Percentiles rank a stretch among this genome's conserved stretches.
Conservation (phyloP, 1,140 invertebrate species). For the Steinernema khuongi region DNA sequence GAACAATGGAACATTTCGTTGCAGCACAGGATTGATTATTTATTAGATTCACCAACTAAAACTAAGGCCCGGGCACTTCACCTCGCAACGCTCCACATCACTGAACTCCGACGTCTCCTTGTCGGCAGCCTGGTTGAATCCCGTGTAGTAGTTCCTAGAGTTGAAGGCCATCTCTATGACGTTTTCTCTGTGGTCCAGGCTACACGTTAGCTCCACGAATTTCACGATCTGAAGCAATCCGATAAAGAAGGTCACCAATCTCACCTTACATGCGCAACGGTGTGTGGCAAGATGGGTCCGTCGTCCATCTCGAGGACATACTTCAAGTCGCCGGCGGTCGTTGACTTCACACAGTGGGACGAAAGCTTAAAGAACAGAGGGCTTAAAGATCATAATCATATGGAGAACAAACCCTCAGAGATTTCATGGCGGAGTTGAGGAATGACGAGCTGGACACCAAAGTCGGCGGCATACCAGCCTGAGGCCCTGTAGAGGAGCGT, state of each 20-base stretch:
- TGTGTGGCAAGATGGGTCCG: not conserved
- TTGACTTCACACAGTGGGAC: slow-evolving; percentile 4
- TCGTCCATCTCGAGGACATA: not conserved
- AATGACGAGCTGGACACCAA: not conserved
- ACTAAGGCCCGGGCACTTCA: not conserved
- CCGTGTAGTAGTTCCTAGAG: not conserved
- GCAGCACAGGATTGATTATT: no score
- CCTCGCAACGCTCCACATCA: not conserved
- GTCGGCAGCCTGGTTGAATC: not conserved
- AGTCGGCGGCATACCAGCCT: not conserved
- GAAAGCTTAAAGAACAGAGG: not conserved
- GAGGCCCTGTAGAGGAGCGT: not conserved
- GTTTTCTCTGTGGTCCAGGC: not conserved
- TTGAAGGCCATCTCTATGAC: not conserved
- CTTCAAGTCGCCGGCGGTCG: not conserved
- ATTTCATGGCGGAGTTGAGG: not conserved
- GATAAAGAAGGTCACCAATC: not conserved
- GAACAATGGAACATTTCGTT: no score
- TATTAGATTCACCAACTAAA: not conserved
- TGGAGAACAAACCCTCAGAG: not conserved
- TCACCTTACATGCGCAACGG: not conserved
- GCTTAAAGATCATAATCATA: not conserved
- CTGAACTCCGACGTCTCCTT: not conserved
- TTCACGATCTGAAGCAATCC: not conserved
- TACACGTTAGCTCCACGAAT: not conserved